Evolutionary conservation across 2,797 vertebrate species (phyloP).

Genomic region (Mus caroli): DNA sequence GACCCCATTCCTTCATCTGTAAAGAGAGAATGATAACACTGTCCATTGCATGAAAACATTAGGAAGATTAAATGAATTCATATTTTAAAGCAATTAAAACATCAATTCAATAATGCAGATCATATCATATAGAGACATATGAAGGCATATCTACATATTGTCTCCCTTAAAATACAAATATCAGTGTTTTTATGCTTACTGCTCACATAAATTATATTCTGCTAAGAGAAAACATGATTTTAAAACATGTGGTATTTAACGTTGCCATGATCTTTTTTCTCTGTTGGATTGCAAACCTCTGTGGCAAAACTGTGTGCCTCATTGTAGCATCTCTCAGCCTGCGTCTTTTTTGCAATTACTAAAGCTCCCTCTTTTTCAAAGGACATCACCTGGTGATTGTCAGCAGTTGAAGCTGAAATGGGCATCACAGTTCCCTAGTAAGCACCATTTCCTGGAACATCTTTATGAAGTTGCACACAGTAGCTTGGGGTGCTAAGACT

Average conservation of each 20-base stretch:
- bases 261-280: neutral
- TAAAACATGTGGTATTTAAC: slow-evolving; percentile 15
- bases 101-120: neutral
- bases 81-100: slow-evolving; percentile 44
- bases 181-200: neutral
- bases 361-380: neutral
- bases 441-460: neutral
- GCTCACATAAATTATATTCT: neutral
- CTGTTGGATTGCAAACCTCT: neutral
- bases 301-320: neutral
- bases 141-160: neutral
- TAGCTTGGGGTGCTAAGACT: neutral
- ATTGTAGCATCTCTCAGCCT: neutral
- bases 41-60: neutral
- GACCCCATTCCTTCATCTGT: neutral
- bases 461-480: neutral
- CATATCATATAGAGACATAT: neutral
- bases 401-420: slow-evolving; percentile 40
- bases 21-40: neutral
- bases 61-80: neutral
- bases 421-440: neutral
- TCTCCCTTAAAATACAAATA: slow-evolving; percentile 6
- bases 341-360: neutral
- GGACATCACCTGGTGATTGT: neutral
- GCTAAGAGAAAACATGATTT: slow-evolving; percentile 38